These are phyloP conservation scores for Conus canariensis DNA, from an alignment of 2,888 invertebrate species.

Conservation along the genomic window DNA sequence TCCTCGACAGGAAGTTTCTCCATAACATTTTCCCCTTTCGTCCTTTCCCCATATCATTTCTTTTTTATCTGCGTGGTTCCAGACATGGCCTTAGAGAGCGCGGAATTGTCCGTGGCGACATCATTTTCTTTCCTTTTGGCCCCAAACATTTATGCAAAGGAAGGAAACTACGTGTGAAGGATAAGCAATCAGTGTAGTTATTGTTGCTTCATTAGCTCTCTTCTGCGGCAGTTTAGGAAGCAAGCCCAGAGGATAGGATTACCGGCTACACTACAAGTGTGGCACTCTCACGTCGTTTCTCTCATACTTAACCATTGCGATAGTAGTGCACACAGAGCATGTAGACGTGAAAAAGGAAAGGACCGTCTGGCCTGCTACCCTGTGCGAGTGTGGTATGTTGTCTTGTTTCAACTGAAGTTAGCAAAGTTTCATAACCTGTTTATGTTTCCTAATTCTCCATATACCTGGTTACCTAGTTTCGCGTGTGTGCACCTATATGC, in stretches of 20 bases:
- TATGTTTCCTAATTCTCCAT: too few relatives aligned
- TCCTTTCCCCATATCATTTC: not conserved
- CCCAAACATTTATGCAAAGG: not conserved
- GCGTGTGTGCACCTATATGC: not conserved
- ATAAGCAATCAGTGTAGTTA: not conserved
- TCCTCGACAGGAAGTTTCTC: not conserved
- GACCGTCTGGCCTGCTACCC: not conserved
- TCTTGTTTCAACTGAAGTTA: too few relatives aligned
- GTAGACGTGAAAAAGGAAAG: not conserved
- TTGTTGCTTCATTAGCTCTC: not conserved
- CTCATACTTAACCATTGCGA: not conserved
- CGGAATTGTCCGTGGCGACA: not conserved
- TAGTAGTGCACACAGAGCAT: not conserved
- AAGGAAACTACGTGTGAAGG: not conserved
- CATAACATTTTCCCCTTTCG: too few relatives aligned
- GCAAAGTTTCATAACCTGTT: too few relatives aligned
- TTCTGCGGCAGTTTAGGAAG: not conserved
- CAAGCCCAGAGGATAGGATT: not conserved
- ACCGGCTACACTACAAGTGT: not conserved
- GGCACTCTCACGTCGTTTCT: not conserved
- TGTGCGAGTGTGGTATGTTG: not conserved
- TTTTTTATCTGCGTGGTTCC: not conserved
- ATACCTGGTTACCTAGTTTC: not conserved
- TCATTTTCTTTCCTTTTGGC: not conserved
- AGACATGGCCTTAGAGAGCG: not conserved